phyloP scores from a whole-genome alignment of 2,113 vertebrate genomes.

The Prochilodus magdalenae region DNA sequence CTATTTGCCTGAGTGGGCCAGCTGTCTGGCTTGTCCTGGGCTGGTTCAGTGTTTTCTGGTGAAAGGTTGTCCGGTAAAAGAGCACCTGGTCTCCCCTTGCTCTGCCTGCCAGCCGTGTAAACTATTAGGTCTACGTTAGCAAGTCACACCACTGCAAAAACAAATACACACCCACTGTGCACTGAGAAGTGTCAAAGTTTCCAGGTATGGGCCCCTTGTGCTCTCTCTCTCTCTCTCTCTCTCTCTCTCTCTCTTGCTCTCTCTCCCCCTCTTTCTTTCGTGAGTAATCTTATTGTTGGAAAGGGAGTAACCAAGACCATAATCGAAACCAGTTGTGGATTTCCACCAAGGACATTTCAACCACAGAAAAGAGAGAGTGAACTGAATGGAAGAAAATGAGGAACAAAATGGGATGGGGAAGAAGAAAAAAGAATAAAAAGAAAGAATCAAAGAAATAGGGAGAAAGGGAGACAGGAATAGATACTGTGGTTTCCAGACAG shows the following conservation, averaged over 20 bases:
- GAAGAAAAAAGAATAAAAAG: not conserved
- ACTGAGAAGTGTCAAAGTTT: conserved; percentile 72
- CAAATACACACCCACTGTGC: conserved; percentile 70
- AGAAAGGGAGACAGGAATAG: not conserved
- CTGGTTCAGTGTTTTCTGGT: conserved; percentile 13
- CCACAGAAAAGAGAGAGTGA: conserved; percentile 28
- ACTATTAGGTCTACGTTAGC: conserved; percentile 47
- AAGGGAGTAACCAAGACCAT: conserved; percentile 46
- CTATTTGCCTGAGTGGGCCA: conserved; percentile 2
- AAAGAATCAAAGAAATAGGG: not conserved
- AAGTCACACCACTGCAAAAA: conserved; percentile 44
- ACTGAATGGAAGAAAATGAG: conserved; percentile 2
- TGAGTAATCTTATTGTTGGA: conserved; percentile 74
- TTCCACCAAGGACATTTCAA: conserved; percentile 64
- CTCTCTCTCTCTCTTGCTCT: conserved; percentile 31
- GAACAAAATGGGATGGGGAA: not conserved
- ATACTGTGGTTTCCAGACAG: not conserved
- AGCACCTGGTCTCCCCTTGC: not conserved
- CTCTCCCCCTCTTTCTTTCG: conserved; percentile 59
- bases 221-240: conserved; percentile 60
- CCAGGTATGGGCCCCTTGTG: conserved; percentile 45
- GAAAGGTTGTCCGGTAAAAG: not conserved
- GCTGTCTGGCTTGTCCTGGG: not conserved
- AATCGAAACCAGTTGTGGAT: conserved; percentile 57
- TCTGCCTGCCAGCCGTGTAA: conserved; percentile 36